phyloP scores from a whole-genome alignment of 2,888 invertebrate genomes.

The Lamellibrachia columna region DNA sequence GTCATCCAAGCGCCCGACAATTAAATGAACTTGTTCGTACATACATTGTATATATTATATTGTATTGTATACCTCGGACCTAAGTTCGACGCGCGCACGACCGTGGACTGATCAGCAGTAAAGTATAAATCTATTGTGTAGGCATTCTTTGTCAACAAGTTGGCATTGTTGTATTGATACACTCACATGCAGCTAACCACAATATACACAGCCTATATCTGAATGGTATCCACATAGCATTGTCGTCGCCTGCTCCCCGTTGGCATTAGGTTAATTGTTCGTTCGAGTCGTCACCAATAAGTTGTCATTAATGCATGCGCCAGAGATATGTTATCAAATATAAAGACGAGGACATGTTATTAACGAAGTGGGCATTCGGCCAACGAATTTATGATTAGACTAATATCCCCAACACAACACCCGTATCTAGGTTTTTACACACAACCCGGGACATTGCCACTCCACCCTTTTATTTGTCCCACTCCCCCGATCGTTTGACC shows the following conservation, averaged over 20 bases:
- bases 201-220: not conserved
- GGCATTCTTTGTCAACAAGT: not conserved
- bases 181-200: not conserved
- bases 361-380: conserved; percentile 6
- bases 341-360: not conserved
- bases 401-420: too few relatives aligned
- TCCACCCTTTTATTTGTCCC: too few relatives aligned
- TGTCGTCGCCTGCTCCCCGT: not conserved
- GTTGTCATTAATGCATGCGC: not conserved
- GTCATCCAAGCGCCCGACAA: not conserved
- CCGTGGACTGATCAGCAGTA: not conserved
- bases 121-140: not conserved
- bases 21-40: not conserved
- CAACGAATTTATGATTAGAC: not conserved
- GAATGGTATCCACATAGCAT: not conserved
- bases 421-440: too few relatives aligned
- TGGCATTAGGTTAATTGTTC: not conserved
- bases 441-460: too few relatives aligned
- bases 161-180: not conserved
- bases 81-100: not conserved
- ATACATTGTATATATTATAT: not conserved
- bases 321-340: not conserved
- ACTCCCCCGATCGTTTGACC: too few relatives aligned
- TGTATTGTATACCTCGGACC: not conserved
- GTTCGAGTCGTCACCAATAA: not conserved